phyloP scores from a whole-genome alignment of 2,888 invertebrate species.

The Lycocerus yunnanus region DNA sequence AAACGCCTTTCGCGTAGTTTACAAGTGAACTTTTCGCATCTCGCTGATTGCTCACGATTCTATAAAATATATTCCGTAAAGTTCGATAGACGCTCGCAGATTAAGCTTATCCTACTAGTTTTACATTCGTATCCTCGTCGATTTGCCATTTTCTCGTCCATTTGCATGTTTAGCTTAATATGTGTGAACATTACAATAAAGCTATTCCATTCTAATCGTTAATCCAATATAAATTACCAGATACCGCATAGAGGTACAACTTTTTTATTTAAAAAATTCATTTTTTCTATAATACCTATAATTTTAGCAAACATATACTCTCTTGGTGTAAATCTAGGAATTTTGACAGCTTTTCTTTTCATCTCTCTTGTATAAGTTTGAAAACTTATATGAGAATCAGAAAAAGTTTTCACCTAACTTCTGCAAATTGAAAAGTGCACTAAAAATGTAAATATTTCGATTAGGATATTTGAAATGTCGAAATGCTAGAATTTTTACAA shows the following conservation, averaged over 20 bases:
- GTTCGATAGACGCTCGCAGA: slow-evolving; percentile 25
- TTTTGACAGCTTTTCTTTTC: background rate
- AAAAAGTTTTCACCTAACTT: slow-evolving; percentile 2
- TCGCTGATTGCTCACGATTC: slow-evolving; percentile 24
- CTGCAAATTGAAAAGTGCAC: slow-evolving; percentile 1
- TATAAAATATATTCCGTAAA: slow-evolving; percentile 24
- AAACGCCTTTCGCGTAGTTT: slow-evolving; percentile 22
- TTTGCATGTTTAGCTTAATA: slow-evolving; percentile 5
- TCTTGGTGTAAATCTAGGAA: background rate
- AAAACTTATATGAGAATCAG: background rate
- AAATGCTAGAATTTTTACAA: background rate
- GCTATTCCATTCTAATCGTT: slow-evolving; percentile 1
- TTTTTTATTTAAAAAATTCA: too few relatives aligned
- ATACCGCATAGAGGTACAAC: too few relatives aligned
- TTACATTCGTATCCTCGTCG: slow-evolving; percentile 21
- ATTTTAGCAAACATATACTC: background rate
- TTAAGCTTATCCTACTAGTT: slow-evolving; percentile 29
- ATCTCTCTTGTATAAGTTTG: background rate
- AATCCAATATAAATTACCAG: background rate
- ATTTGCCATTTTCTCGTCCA: background rate
- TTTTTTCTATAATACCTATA: background rate
- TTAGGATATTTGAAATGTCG: background rate
- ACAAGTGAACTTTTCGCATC: slow-evolving; percentile 27
- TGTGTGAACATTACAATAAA: slow-evolving; percentile 9
- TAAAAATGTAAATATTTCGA: slow-evolving; percentile 5